Conservation (phyloP, 2,113 vertebrate species). For the Sylvietta virens region DNA sequence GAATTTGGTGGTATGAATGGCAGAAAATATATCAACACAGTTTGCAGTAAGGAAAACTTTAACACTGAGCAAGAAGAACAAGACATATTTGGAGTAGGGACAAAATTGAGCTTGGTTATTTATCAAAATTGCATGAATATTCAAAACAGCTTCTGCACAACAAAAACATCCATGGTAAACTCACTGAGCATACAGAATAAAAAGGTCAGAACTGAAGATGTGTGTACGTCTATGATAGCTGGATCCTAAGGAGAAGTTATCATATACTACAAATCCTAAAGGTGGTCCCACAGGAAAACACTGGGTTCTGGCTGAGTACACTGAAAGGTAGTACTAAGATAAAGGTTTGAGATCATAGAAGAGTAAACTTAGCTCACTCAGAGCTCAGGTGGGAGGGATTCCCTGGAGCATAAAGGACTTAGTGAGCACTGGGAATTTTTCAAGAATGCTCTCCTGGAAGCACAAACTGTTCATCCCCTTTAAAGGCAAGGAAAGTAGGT, state of each 20-base stretch:
- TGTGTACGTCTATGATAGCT: background rate
- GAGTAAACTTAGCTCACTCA: background rate
- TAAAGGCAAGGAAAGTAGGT: background rate
- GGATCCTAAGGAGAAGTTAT: background rate
- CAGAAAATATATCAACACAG: background rate
- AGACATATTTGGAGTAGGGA: background rate
- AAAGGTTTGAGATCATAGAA: background rate
- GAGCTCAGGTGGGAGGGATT: background rate
- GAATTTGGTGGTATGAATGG: background rate
- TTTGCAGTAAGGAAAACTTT: background rate
- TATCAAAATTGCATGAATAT: background rate
- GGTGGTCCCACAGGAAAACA: background rate
- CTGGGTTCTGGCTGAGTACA: background rate
- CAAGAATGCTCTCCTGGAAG: background rate
- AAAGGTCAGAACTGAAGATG: background rate
- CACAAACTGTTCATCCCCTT: background rate
- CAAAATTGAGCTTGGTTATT: background rate
- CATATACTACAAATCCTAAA: background rate
- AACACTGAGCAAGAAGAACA: background rate
- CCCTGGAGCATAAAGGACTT: background rate
- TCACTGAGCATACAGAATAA: background rate
- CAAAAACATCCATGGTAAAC: background rate
- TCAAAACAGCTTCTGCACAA: background rate
- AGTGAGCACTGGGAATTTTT: background rate
- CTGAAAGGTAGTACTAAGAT: background rate